A percentile compares a stretch with the other conserved stretches of the same genome.
These are phyloP conservation scores for Atherinosoma microstoma DNA, from an alignment of 2,797 vertebrate genomes.

Conservation along the genomic window DNA sequence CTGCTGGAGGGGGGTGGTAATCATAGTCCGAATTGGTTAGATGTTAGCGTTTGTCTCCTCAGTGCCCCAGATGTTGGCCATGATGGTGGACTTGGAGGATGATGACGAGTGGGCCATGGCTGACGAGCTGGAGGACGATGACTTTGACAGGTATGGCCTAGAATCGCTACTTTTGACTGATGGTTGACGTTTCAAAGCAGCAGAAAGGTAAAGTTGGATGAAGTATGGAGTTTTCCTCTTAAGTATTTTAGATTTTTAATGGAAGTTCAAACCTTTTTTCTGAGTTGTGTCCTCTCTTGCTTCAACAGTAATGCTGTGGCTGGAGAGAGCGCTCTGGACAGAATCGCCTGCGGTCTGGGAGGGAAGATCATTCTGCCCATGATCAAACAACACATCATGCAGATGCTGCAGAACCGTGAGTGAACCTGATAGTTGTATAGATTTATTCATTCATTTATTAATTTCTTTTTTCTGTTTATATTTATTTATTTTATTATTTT, in stretches of 20 bases:
- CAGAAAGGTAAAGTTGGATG: neutral
- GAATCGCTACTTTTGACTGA: no score
- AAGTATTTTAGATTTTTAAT: no score
- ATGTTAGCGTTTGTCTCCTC: neutral
- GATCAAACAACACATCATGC: constrained; percentile 99
- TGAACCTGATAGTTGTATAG: constrained; percentile 6
- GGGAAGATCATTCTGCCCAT: constrained; percentile 97
- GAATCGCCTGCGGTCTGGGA: constrained; percentile 96
- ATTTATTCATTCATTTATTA: no score
- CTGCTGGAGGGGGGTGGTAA: neutral
- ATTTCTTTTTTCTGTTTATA: no score
- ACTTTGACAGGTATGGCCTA: constrained; percentile 92
- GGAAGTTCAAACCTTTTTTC: neutral
- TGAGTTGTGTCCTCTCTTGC: neutral
- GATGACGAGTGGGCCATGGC: constrained; percentile 97
- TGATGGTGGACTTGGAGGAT: constrained; percentile 99
- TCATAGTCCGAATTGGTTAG: neutral
- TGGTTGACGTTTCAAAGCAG: no score
- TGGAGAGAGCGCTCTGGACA: constrained; percentile 96
- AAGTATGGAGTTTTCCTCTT: no score
- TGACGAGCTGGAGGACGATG: constrained; percentile 96
- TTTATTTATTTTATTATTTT: no score
- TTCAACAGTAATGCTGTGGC: constrained; percentile 91
- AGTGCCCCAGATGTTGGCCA: constrained; percentile 98
- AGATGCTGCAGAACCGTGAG: constrained; percentile 99